Base-by-base conservation (phyloP, 2,888 invertebrate species). In the Helobdella robusta region DNA sequence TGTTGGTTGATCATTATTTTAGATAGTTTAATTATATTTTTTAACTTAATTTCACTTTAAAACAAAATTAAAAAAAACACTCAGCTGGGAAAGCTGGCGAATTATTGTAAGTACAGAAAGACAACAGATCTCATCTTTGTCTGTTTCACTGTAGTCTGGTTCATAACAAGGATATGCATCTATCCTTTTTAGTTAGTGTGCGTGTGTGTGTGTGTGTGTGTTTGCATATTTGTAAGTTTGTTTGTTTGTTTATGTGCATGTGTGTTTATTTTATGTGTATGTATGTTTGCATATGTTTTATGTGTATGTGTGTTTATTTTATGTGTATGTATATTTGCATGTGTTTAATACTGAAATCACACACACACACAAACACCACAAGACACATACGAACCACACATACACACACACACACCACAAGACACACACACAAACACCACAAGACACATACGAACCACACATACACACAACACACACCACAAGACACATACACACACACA, bases 41-140 rank as follows among this genome's bases (percentile, higher is more conserved):
- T 11, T 23, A 58, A 25, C 15, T 30, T 58, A n/a, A n/a, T n/a
- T n/a, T n/a, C n/a, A n/a, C n/a, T 58, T 11, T 11, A 28, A 15
- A 58, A 30, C 11, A 18, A 11, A 8, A 28, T 18, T 20, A 25
- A 48, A 8, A 48, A 56, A 50, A 20, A 40, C 20, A 62, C 30
- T 0, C 82, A 91, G 87, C 88, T 86, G 58, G 92, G 93, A 23
- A 95, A 97, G 82, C 86, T 94, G 82, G 86, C 89, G 28, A 94
- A 93, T 77, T 95, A 97, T 80, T 87, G 90, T 23, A 88, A 87
- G 73, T 89, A 87, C 77, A 91, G 94, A 80, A 87, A 85, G 77
- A 74, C 89, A 11, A 93, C 94, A 77, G 93, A 94, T 82, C 81
- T 82, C 40, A 83, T 93, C 72, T 97, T 97, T 81, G 87, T 86